phyloP scores from a whole-genome alignment of 2,113 vertebrate species.

The Centropus bengalensis region DNA sequence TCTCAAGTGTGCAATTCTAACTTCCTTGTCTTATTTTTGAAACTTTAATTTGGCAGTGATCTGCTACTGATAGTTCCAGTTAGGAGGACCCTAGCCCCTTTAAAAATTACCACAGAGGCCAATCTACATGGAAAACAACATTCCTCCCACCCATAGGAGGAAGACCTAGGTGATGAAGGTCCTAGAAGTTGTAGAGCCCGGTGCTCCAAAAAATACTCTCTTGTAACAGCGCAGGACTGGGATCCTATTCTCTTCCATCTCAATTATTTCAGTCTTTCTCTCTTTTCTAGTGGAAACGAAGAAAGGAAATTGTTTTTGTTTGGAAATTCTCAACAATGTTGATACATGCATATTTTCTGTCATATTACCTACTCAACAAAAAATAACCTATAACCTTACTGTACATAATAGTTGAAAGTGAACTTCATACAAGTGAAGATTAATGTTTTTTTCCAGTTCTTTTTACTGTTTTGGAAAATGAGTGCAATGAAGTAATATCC shows the following conservation, averaged over 20 bases:
- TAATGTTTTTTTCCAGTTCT: background rate
- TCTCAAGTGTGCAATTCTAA: background rate
- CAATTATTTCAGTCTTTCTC: background rate
- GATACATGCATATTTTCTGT: background rate
- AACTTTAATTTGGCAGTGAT: background rate
- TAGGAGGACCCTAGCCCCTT: background rate
- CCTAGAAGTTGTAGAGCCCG: background rate
- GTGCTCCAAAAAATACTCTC: background rate
- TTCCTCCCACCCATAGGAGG: background rate
- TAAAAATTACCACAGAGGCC: background rate
- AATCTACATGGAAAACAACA: background rate
- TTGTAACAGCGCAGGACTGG: background rate
- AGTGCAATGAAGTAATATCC: background rate
- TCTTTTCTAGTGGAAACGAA: background rate
- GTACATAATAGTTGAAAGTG: background rate
- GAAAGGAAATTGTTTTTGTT: background rate
- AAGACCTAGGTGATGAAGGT: background rate
- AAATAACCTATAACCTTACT: background rate
- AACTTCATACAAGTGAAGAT: background rate
- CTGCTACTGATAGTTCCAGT: background rate
- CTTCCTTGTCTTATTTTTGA: background rate
- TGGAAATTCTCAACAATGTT: fast-evolving
- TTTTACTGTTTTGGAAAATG: conserved; percentile 3
- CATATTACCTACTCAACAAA: background rate
- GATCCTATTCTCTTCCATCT: background rate